Conservation (phyloP, 30 jellyfish, hydroid and myxozoan species). For the Pelagia noctiluca region DNA sequence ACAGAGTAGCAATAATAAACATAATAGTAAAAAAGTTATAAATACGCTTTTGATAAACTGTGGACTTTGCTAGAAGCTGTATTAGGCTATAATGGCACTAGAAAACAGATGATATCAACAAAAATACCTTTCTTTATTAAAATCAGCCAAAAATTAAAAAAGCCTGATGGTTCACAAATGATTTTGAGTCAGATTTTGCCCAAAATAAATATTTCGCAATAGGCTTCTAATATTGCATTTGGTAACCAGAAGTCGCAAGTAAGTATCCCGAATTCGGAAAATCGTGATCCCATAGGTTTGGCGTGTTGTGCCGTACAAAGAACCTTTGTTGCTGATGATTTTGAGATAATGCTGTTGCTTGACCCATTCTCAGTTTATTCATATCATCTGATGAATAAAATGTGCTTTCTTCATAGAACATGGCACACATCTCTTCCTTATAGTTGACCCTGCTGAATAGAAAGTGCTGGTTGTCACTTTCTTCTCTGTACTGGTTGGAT, state of each 20-base stretch:
- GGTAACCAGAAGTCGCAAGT: constrained; percentile 51
- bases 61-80: too few species aligned
- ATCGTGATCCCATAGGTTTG: constrained; percentile 51
- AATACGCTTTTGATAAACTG: too few species aligned
- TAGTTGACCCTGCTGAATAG: constrained; percentile 25
- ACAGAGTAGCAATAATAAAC: too few species aligned
- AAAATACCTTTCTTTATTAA: too few species aligned
- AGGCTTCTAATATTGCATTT: too few species aligned
- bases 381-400: constrained; percentile 51
- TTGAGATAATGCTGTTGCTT: constrained; percentile 53
- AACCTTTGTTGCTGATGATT: constrained; percentile 54
- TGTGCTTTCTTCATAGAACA: background rate
- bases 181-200: too few species aligned
- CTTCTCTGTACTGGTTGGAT: constrained; percentile 29
- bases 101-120: too few species aligned
- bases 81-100: too few species aligned
- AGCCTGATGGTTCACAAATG: too few species aligned
- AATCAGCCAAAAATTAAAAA: too few species aligned
- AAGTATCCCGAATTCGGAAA: constrained; percentile 68
- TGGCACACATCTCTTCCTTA: constrained; percentile 31
- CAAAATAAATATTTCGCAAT: too few species aligned
- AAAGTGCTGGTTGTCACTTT: constrained; percentile 49
- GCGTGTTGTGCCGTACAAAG: constrained; percentile 22
- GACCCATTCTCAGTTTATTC: constrained; percentile 59
- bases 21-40: too few species aligned